Percentiles rank a stretch among this genome's conserved stretches.
Evolutionary conservation across 2,888 invertebrate species (phyloP).

Genomic region (Hyposoter didymator): DNA sequence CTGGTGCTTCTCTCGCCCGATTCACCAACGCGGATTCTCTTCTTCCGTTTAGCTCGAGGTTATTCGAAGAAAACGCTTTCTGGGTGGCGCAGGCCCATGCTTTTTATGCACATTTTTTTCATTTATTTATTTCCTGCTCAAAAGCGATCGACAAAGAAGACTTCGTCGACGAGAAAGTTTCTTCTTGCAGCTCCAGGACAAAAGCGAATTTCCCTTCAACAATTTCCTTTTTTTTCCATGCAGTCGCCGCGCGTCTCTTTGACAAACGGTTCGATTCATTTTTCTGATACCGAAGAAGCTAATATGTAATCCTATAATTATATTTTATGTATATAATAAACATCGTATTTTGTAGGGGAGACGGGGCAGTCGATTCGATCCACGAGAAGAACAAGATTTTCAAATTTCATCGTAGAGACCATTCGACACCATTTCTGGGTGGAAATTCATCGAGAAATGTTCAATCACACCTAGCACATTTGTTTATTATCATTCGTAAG

Average conservation of each 20-base stretch:
- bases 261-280: not conserved
- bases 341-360: not conserved
- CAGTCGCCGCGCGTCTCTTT: conserved; percentile 15
- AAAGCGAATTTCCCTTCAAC: conserved; percentile 20
- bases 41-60: conserved; percentile 47
- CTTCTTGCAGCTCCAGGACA: conserved; percentile 20
- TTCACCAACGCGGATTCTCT: conserved; percentile 41
- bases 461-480: too few relatives aligned
- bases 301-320: not conserved
- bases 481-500: too few relatives aligned
- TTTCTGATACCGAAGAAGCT: not conserved
- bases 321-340: not conserved
- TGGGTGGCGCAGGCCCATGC: not conserved
- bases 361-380: not conserved
- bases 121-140: conserved; percentile 6
- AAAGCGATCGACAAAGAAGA: conserved; percentile 48
- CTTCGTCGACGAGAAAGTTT: conserved; percentile 30
- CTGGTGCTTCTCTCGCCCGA: conserved; percentile 38
- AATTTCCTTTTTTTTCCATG: conserved; percentile 22
- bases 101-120: conserved; percentile 23
- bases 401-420: not conserved
- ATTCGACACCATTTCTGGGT: not conserved
- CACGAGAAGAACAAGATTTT: not conserved
- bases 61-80: conserved; percentile 55
- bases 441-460: too few relatives aligned